A percentile compares a stretch with the other conserved stretches of the same genome.
These are phyloP conservation scores for Papilio aristodemus DNA, from an alignment of 1,140 invertebrate species.

Conservation along the genomic window DNA sequence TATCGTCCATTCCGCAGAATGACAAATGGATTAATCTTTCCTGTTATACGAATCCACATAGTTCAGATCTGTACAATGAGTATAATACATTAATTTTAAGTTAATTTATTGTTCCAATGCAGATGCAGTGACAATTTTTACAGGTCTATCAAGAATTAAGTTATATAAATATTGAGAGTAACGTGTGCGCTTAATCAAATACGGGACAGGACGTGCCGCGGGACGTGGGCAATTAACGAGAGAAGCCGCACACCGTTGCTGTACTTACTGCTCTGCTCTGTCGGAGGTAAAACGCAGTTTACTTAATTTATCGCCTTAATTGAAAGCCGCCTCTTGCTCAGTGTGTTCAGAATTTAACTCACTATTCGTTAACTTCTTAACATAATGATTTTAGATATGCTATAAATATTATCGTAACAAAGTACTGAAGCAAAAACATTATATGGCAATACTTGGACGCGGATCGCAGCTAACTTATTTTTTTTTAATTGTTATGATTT, in stretches of 20 bases:
- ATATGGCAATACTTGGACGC: no score
- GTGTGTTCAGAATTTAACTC: neutral
- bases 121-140: neutral
- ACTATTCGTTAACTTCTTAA: neutral
- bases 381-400: neutral
- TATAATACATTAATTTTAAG: no score
- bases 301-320: conserved; percentile 19
- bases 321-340: neutral
- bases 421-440: neutral
- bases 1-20: no score
- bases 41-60: no score
- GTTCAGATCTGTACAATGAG: no score
- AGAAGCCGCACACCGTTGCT: conserved; percentile 6
- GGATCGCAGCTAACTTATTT: no score
- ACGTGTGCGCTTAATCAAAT: conserved; percentile 7
- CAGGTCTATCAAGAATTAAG: neutral
- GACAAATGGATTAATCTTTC: no score
- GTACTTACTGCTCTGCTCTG: conserved; percentile 7
- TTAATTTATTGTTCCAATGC: neutral
- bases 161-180: conserved; percentile 2
- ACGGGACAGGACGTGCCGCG: neutral
- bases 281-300: conserved; percentile 20
- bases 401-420: neutral
- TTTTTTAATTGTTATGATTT: no score
- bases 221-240: conserved; percentile 11